Base-by-base conservation (phyloP, 2,113 vertebrate species). In the Ophiodon elongatus region DNA sequence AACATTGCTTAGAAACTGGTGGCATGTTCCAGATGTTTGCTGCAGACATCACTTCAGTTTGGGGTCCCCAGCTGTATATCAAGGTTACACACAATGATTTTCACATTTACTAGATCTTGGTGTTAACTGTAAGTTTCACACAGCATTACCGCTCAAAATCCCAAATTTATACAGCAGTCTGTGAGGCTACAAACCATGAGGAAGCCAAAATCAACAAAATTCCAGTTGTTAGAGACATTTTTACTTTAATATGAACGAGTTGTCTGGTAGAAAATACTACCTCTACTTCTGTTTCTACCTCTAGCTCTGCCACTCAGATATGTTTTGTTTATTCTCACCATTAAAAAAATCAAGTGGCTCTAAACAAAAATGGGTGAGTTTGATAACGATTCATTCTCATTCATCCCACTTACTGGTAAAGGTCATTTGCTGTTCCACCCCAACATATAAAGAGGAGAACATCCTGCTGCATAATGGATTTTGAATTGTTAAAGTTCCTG, bases 361-460 rank as follows among this genome's bases (percentile, higher is more conserved):
- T 59, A 17, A 63, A 60, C 21, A 56, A 19, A 79, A 67, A 73
- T 7, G 41, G n/a, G 37, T 66, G 63, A 41, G 54, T 70, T 83
- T 79, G 35, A 66, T 73, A 76, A 56, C 41, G 27, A 59, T 73
- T 25, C 71, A 52, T 29, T 47, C 70, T 82, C 56, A 27, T 76
- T 79, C 35, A 72, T 57, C 37, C 35, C 35, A 67, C 41, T 80
- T 67, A 25, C 41, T 76, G 39, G 8, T 43, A 67, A 68, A 65
- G 23, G 59, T 64, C 27, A 54, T 82, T 79, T 83, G 8, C 73
- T 47, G 68, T 57, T 72, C 66, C 69, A 70, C 50, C 52, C n/a
- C 14, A 31, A 35, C 39, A n/a, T 8, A 79, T 29, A 66, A 80
- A 73, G 37, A 13, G 25, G 31, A 80, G 27, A 47, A 59, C 69